Evolutionary conservation across 1,140 invertebrate species (phyloP).

Genomic region (Solenopsis invicta): DNA sequence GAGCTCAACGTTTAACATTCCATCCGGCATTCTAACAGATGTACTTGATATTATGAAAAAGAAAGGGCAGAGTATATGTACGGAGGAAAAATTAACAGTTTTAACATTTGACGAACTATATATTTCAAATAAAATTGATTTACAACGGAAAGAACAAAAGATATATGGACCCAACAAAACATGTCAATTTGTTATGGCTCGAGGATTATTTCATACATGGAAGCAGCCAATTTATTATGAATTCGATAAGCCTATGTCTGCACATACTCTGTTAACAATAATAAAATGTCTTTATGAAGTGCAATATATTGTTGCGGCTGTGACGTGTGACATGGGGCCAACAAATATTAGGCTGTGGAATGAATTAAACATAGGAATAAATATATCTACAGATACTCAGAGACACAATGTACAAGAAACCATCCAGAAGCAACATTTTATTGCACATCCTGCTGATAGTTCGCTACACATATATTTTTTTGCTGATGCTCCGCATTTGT

Average conservation of each 20-base stretch:
- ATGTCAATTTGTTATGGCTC: slow-evolving; percentile 9
- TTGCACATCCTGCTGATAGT: not conserved
- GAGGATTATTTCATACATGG: slow-evolving; percentile 7
- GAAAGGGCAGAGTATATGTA: not conserved
- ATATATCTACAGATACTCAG: too few species aligned
- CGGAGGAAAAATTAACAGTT: not conserved
- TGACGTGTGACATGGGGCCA: too few species aligned
- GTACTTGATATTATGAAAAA: not conserved
- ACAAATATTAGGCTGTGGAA: too few species aligned
- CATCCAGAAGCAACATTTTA: not conserved
- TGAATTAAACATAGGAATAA: too few species aligned
- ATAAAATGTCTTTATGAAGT: not conserved
- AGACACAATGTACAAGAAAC: not conserved
- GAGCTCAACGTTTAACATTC: not conserved
- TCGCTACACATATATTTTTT: not conserved
- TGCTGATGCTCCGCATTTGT: not conserved
- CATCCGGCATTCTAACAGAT: slow-evolving; percentile 10
- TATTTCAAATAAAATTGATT: slow-evolving; percentile 16
- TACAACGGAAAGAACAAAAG: not conserved
- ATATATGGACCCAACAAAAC: slow-evolving; percentile 23
- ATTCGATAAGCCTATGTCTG: slow-evolving; percentile 10
- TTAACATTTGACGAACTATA: slow-evolving; percentile 27
- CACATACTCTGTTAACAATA: not conserved
- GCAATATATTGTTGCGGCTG: too few species aligned
- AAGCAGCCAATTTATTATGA: slow-evolving; percentile 22